Base-by-base conservation (phyloP, 2,113 vertebrate genomes). In the Syngnathus scovelli region DNA sequence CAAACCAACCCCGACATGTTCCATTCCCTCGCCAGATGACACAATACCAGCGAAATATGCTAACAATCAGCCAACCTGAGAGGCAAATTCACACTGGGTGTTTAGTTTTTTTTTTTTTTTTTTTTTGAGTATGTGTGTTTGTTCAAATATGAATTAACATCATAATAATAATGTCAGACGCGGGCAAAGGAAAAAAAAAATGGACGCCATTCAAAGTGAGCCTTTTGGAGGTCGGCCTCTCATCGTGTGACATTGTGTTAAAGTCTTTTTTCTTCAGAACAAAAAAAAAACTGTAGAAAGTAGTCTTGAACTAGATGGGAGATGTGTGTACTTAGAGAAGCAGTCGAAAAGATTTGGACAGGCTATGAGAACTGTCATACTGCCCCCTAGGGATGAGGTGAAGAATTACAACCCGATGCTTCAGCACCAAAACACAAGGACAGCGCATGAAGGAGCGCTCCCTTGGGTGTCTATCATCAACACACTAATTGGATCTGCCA, bases 301-400 rank as follows among this genome's bases (percentile, higher is more conserved):
- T 64, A 75, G 75, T 78, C 75, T 69, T 46, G 58, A 77, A 74
- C 54, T 67, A 68, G 67, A 83, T 62, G 61, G 72, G 37, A 33
- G 55, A 71, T 67, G 60, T 62, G 65, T 61, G 74, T 62, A 79
- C 64, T 74, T 70, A 71, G 69, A 77, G 69, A 66, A 39, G 68
- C 61, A 33, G 58, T 4, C 68, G 27, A 33, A 33, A 33, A 33
- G 27, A 33, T 3, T 71, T n/a, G 21, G 72, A 75, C 67, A 69
- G 70, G 44, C 39, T 12, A 61, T 83, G 65, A 43, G 76, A 63
- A 87, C 81, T 66, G 44, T 83, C 64, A 78, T 88, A 91, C 82
- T 89, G 88, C 88, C 89, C 88, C 83, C 89, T 90, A 74, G 81
- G 81, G 89, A 79, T 54, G 3, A 61, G 15, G 18, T 12, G 0